These are phyloP conservation scores for Tuberolachnus salignus DNA, from an alignment of 2,888 invertebrate genomes.

Conservation along the genomic window DNA sequence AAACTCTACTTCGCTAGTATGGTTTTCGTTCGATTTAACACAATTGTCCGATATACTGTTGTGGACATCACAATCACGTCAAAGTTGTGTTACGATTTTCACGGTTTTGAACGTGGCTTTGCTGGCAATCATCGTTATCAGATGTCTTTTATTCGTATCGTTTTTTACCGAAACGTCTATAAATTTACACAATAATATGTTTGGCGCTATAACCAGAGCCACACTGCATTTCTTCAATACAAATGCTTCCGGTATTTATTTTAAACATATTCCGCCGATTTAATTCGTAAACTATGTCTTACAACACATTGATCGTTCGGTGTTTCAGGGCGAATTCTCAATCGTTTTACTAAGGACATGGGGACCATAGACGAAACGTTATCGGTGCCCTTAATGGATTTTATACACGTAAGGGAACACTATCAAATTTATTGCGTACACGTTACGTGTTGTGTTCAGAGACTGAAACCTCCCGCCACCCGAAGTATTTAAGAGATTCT, in stretches of 20 bases:
- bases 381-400: slow-evolving; percentile 13
- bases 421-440: too few species aligned
- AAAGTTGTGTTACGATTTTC: slow-evolving; percentile 67
- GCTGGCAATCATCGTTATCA: slow-evolving; percentile 66
- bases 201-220: slow-evolving; percentile 76
- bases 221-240: slow-evolving; percentile 87
- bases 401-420: slow-evolving; percentile 26
- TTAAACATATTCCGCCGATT: slow-evolving; percentile 54
- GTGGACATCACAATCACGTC: slow-evolving; percentile 23
- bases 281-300: slow-evolving; percentile 62
- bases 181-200: slow-evolving; percentile 82
- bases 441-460: too few species aligned
- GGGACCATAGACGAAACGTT: slow-evolving; percentile 50
- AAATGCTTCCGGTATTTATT: slow-evolving; percentile 75
- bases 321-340: slow-evolving; percentile 54
- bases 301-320: slow-evolving; percentile 57
- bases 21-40: neutral
- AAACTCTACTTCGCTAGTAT: neutral
- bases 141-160: slow-evolving; percentile 74
- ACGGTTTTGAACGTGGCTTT: slow-evolving; percentile 66
- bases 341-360: slow-evolving; percentile 57
- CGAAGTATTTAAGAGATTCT: too few species aligned
- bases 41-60: neutral
- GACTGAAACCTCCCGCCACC: too few species aligned
- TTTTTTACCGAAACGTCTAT: slow-evolving; percentile 81